These are phyloP conservation scores for Drosophila hydei DNA, from an alignment of 1,140 invertebrate species.

Conservation along the genomic window DNA sequence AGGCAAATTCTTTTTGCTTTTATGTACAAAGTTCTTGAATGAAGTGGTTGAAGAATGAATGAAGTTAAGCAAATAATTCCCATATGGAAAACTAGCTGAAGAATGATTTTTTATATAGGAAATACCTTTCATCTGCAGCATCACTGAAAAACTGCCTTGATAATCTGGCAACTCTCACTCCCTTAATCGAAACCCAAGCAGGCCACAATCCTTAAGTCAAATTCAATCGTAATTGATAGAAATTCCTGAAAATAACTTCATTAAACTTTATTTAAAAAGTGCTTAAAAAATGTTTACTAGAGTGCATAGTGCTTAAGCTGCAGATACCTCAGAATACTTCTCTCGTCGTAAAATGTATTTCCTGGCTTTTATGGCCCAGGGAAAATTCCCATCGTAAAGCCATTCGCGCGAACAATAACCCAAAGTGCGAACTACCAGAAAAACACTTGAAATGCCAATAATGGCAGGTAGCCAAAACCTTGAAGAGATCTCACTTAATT, in stretches of 20 bases:
- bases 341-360: neutral
- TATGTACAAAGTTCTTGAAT: too few species aligned
- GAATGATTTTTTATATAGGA: too few species aligned
- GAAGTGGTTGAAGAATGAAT: too few species aligned
- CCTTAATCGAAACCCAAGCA: neutral
- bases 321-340: too few species aligned
- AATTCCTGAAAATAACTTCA: neutral
- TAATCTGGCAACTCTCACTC: neutral
- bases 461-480: conserved; percentile 32
- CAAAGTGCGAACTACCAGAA: conserved; percentile 1
- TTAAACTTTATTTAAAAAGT: conserved; percentile 25
- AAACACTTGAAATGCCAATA: conserved; percentile 3
- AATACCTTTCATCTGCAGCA: too few species aligned
- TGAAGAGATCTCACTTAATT: neutral
- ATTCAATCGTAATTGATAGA: neutral
- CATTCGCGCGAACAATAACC: conserved; percentile 8
- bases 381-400: conserved; percentile 30
- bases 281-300: too few species aligned
- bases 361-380: conserved; percentile 3
- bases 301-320: too few species aligned
- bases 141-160: too few species aligned
- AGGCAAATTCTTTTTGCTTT: too few species aligned
- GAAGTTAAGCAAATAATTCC: too few species aligned
- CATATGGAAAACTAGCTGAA: too few species aligned
- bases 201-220: neutral